Evolutionary conservation across 2,113 vertebrate genomes (phyloP).

Genomic region (Colius striatus): DNA sequence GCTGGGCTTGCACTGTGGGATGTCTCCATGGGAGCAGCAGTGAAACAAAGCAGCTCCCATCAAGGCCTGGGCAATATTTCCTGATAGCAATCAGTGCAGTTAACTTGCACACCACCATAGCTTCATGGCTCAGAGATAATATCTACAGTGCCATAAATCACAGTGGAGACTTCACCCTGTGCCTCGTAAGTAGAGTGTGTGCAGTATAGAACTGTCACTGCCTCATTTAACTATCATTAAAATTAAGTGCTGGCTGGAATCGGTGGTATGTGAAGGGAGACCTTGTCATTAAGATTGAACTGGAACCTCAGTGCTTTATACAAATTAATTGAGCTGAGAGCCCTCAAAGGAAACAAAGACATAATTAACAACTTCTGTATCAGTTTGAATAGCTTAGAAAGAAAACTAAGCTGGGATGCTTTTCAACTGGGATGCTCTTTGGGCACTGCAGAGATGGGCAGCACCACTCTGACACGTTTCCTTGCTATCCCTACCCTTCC

Average conservation of each 20-base stretch:
- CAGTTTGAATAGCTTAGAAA: neutral
- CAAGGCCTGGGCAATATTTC: neutral
- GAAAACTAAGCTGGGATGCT: neutral
- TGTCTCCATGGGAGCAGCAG: neutral
- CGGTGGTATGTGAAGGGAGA: neutral
- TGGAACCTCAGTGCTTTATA: constrained; percentile 5
- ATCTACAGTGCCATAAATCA: neutral
- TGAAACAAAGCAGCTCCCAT: neutral
- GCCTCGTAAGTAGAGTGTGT: neutral
- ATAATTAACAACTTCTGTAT: neutral
- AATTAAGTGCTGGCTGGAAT: neutral
- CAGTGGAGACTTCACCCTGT: neutral
- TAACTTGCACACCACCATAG: neutral
- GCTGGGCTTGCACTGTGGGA: neutral
- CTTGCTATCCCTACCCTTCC: neutral
- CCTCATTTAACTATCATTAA: neutral
- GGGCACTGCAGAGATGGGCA: accelerated
- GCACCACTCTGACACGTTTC: neutral
- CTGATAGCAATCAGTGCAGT: neutral
- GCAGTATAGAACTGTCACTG: neutral
- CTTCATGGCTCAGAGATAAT: neutral
- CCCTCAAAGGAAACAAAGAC: constrained; percentile 34
- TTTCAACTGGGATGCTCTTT: neutral
- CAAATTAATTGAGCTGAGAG: constrained; percentile 22
- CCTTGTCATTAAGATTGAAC: constrained; percentile 26